Conservation (phyloP, 92 coral and sea anemone genomes). For the Parazoanthus atlanticus region DNA sequence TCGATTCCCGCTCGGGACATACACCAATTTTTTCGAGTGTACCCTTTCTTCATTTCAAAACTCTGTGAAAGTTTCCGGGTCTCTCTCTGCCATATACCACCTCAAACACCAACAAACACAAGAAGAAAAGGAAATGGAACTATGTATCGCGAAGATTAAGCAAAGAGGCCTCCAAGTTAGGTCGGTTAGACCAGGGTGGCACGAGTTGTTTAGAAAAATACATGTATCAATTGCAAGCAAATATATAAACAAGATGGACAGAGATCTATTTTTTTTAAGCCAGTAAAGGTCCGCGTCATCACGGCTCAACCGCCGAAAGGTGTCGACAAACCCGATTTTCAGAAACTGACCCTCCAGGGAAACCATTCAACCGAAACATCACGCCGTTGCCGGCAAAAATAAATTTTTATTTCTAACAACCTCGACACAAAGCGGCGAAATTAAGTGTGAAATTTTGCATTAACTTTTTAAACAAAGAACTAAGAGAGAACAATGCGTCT, state of each 20-base stretch:
- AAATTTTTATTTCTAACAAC: conserved; percentile 58
- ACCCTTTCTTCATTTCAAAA: too few species aligned
- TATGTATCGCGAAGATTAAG: conserved; percentile 9
- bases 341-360: conserved; percentile 34
- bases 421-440: conserved; percentile 69
- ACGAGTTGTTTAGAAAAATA: conserved; percentile 32
- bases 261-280: conserved; percentile 6
- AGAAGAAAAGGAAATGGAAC: conserved; percentile 13
- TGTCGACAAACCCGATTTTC: conserved; percentile 40
- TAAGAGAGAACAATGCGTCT: conserved; percentile 23
- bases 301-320: conserved; percentile 26
- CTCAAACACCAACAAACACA: neutral
- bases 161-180: conserved; percentile 14
- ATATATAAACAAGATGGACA: conserved; percentile 28
- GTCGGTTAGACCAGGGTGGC: conserved; percentile 19
- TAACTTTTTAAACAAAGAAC: conserved; percentile 76
- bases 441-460: conserved; percentile 89
- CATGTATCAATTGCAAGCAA: conserved; percentile 20
- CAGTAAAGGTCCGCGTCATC: conserved; percentile 30
- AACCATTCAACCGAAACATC: conserved; percentile 45
- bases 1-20: too few species aligned
- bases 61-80: too few species aligned
- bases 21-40: too few species aligned
- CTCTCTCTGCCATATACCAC: neutral
- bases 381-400: conserved; percentile 46